These are phyloP conservation scores for Drosophila kanekoi DNA, from an alignment of 2,888 invertebrate genomes.

Conservation along the genomic window DNA sequence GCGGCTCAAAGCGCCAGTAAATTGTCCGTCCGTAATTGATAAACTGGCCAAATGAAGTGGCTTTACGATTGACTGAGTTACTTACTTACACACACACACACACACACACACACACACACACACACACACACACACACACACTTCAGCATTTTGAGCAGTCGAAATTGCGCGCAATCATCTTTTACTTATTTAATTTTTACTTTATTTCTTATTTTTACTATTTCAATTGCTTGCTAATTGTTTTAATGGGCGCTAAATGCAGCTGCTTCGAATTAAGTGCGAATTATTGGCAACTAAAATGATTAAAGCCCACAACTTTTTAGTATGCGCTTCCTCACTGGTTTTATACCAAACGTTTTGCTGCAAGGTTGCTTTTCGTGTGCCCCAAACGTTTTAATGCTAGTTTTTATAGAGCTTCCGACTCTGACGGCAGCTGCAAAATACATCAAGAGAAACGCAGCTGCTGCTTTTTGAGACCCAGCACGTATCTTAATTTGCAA, in stretches of 20 bases:
- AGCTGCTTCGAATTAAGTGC: conserved; percentile 21
- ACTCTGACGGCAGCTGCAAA: background rate
- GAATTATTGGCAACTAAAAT: conserved; percentile 31
- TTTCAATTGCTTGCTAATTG: conserved; percentile 67
- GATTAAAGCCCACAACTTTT: conserved; percentile 1
- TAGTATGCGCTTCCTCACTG: conserved; percentile 2
- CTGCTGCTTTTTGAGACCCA: too few relatives aligned
- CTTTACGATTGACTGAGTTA: conserved; percentile 19
- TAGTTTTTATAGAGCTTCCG: background rate
- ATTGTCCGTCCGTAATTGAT: conserved; percentile 69
- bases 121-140: background rate
- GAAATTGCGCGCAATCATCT: conserved; percentile 35
- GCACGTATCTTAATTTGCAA: too few relatives aligned
- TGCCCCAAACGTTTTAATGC: background rate
- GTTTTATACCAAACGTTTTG: background rate
- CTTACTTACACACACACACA: conserved; percentile 9
- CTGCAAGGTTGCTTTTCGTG: background rate
- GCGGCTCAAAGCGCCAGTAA: conserved; percentile 60
- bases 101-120: background rate
- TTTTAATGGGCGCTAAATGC: conserved; percentile 57
- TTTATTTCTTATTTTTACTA: conserved; percentile 23
- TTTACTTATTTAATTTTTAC: conserved; percentile 25
- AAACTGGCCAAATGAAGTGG: conserved; percentile 69
- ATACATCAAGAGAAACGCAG: too few relatives aligned
- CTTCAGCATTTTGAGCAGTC: conserved; percentile 15